Percentiles rank a stretch among this genome's conserved stretches.
Evolutionary conservation across 2,113 vertebrate species (phyloP).

Genomic region (Stegostoma tigrinum): DNA sequence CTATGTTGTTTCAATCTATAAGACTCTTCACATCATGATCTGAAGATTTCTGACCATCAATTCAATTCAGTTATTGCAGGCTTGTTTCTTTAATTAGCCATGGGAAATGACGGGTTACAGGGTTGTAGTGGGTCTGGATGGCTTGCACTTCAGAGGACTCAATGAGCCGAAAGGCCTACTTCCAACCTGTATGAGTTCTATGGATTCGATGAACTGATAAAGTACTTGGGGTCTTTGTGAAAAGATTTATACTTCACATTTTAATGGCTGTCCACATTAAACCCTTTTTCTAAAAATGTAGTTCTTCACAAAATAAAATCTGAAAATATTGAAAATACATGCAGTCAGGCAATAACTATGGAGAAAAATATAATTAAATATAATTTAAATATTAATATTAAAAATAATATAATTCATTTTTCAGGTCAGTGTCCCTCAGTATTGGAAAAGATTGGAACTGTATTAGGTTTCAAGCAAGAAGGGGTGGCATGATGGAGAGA

Average conservation of each 20-base stretch:
- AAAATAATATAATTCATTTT: neutral
- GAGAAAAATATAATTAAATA: neutral
- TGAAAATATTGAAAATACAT: neutral
- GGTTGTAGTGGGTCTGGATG: no score
- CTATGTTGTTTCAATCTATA: no score
- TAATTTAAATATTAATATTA: no score
- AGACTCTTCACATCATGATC: no score
- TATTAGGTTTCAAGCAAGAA: no score
- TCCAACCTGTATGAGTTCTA: no score
- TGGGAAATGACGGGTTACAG: no score
- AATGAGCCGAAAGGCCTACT: no score
- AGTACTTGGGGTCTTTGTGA: neutral
- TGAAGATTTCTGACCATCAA: neutral
- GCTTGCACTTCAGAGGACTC: no score
- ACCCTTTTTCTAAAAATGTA: neutral
- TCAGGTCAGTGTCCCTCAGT: neutral
- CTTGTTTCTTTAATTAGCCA: neutral
- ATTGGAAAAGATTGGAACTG: no score
- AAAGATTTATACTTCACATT: neutral
- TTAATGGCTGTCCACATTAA: neutral
- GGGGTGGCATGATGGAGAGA: no score
- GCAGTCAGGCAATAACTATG: neutral
- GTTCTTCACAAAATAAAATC: neutral
- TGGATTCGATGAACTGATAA: neutral
- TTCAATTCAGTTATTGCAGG: neutral